Conservation (phyloP, 2,113 vertebrate species). For the Halcyon senegalensis region DNA sequence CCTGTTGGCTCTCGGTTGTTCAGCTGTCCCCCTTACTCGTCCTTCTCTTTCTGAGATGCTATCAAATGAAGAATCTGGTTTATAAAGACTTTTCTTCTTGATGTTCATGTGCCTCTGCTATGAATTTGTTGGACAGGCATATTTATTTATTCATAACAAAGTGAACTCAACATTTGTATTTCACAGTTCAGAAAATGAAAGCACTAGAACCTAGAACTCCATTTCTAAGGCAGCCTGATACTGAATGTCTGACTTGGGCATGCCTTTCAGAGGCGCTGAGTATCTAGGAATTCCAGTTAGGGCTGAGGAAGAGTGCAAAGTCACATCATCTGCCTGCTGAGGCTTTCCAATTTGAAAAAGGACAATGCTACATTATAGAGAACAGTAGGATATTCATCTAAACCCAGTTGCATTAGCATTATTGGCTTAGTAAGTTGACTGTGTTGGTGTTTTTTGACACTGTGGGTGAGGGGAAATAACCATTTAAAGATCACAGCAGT, state of each 20-base stretch:
- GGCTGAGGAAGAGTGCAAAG: neutral
- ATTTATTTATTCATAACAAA: neutral
- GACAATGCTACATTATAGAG: neutral
- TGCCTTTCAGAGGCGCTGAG: neutral
- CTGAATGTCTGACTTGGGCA: neutral
- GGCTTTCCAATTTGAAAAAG: neutral
- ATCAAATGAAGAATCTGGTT: neutral
- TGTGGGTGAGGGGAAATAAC: neutral
- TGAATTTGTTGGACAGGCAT: neutral
- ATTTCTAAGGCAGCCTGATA: neutral
- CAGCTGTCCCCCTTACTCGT: neutral
- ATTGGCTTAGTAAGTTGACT: neutral
- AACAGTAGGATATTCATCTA: neutral
- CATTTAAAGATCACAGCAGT: neutral
- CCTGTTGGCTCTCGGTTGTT: neutral
- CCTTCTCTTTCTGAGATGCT: neutral
- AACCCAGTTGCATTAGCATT: neutral
- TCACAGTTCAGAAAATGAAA: neutral
- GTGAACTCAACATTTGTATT: neutral
- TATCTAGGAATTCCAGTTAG: neutral
- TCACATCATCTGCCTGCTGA: neutral
- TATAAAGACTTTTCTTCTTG: neutral
- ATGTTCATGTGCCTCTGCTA: neutral
- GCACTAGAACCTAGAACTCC: neutral
- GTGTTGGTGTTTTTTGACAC: neutral